phyloP scores from a whole-genome alignment of 2,797 vertebrate genomes.

The Diplodus sargus region DNA sequence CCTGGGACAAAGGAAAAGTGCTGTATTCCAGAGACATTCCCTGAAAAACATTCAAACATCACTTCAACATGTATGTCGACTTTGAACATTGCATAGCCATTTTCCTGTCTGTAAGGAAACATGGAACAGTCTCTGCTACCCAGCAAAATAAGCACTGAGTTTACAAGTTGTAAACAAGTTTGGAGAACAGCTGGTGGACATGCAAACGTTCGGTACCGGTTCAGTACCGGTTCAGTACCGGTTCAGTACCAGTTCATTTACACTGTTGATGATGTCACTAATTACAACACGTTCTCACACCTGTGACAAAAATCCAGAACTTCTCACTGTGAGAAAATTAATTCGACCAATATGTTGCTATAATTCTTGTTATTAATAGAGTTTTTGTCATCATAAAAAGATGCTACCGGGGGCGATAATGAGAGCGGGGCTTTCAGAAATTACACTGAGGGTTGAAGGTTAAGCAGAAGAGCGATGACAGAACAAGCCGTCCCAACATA shows the following conservation, averaged over 20 bases:
- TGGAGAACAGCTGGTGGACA: background rate
- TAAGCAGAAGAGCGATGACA: slow-evolving; percentile 46
- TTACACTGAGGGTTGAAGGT: slow-evolving; percentile 33
- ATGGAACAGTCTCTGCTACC: background rate
- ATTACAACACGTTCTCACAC: slow-evolving; percentile 2
- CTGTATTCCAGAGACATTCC: background rate
- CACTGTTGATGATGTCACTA: background rate
- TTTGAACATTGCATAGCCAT: slow-evolving; percentile 11
- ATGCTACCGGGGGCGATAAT: background rate
- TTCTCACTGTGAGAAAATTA: slow-evolving; percentile 1
- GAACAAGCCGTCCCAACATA: slow-evolving; percentile 35
- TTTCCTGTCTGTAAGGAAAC: slow-evolving; percentile 5
- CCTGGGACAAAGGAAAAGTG: slow-evolving; percentile 5
- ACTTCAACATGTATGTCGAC: slow-evolving; percentile 1
- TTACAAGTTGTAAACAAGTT: background rate
- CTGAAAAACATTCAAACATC: background rate
- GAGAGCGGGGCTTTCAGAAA: slow-evolving; percentile 19
- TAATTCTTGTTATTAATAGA: slow-evolving; percentile 3
- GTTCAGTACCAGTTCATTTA: background rate
- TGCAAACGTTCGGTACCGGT: slow-evolving; percentile 2
- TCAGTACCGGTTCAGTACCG: too few relatives aligned
- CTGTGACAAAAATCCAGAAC: background rate
- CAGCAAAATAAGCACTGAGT: slow-evolving; percentile 25
- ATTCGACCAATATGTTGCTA: slow-evolving; percentile 5
- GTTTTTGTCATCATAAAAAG: slow-evolving; percentile 22